Conservation (phyloP, 2,888 invertebrate genomes). For the Synanthedon formicaeformis region DNA sequence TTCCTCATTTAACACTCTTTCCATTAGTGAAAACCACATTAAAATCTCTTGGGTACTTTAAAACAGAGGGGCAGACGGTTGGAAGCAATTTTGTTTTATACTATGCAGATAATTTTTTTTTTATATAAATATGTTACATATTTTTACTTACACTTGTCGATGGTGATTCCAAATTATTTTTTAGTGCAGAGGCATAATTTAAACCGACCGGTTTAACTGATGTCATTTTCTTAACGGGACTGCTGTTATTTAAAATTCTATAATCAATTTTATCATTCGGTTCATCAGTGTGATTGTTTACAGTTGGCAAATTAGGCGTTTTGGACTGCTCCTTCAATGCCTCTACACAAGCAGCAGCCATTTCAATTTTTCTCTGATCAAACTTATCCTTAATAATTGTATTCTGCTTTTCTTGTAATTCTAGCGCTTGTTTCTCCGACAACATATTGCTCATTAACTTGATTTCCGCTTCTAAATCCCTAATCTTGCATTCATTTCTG, state of each 20-base stretch:
- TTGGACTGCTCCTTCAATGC: conserved; percentile 43
- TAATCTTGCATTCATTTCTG: conserved; percentile 46
- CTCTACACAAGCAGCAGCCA: conserved; percentile 52
- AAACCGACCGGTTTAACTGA: conserved; percentile 25
- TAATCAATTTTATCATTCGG: conserved; percentile 5
- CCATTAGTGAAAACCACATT: too few relatives aligned
- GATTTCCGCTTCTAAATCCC: conserved; percentile 58
- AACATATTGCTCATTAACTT: conserved; percentile 55
- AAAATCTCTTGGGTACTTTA: too few relatives aligned
- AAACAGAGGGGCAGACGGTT: too few relatives aligned
- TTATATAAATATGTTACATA: neutral
- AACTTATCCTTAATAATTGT: conserved; percentile 37
- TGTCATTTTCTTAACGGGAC: conserved; percentile 28
- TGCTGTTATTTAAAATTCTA: conserved; percentile 16
- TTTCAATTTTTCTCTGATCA: conserved; percentile 40
- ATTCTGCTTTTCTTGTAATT: conserved; percentile 36
- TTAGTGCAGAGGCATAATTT: conserved; percentile 51
- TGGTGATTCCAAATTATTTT: conserved; percentile 30
- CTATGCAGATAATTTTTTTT: too few relatives aligned
- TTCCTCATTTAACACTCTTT: too few relatives aligned
- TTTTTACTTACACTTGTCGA: conserved; percentile 48
- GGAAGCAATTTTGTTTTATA: too few relatives aligned
- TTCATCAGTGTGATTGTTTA: conserved; percentile 27
- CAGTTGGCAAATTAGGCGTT: conserved; percentile 37
- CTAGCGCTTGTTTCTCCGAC: conserved; percentile 45